Conservation (phyloP, 2,797 vertebrate genomes). For the Pelodytes ibericus region DNA sequence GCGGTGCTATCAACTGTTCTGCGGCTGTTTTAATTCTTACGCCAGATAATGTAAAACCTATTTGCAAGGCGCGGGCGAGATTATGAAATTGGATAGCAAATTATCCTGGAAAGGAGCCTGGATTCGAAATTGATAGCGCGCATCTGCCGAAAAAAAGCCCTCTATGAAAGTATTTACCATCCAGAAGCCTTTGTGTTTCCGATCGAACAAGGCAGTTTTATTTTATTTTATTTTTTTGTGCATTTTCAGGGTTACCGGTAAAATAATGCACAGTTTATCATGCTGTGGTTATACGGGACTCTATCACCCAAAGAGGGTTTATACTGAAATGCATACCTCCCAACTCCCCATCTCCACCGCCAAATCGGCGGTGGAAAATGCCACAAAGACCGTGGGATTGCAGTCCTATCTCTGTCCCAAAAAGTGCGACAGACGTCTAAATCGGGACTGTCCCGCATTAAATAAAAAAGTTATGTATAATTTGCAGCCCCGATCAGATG, state of each 20-base stretch:
- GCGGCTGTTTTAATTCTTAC: background rate
- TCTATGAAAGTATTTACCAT: background rate
- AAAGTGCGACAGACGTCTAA: too few relatives aligned
- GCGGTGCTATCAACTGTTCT: background rate
- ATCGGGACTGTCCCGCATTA: too few relatives aligned
- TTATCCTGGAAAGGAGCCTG: conserved; percentile 8
- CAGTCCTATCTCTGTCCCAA: too few relatives aligned
- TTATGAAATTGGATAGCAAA: conserved; percentile 17
- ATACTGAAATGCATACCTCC: too few relatives aligned
- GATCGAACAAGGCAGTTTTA: background rate
- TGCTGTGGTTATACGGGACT: background rate
- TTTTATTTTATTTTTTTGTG: background rate
- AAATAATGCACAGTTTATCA: background rate
- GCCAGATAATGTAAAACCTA: conserved; percentile 8
- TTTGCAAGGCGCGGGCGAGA: conserved; percentile 1
- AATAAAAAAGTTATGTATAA: too few relatives aligned
- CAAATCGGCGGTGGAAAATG: too few relatives aligned
- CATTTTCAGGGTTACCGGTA: background rate
- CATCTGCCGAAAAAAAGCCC: background rate
- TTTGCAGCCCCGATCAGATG: too few relatives aligned
- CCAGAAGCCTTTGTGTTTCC: background rate
- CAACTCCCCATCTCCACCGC: too few relatives aligned
- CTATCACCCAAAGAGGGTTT: too few relatives aligned
- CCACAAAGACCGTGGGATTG: too few relatives aligned
- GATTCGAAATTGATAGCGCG: background rate